Base-by-base conservation (phyloP, 2,888 invertebrate genomes). In the Dicycla oo region DNA sequence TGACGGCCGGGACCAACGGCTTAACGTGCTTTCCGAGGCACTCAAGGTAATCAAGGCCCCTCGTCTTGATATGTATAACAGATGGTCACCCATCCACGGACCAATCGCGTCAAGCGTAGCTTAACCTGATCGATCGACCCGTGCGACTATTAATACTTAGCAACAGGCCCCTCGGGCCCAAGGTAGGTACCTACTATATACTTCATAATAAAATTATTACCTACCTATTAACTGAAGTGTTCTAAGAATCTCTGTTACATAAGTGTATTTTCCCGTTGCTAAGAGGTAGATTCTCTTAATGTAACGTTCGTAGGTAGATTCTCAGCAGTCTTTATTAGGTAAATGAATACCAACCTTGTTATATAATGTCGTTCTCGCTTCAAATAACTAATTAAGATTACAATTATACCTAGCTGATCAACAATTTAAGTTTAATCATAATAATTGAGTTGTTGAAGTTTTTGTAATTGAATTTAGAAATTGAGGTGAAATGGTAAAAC, bases 311-410 rank as follows among this genome's bases (percentile, higher is more conserved):
- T 45, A 5, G 15, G 30, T 45, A 45, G 1, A 47, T 20, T 61
- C 43, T 54, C 45, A 45, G 53, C 38, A n/a, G 56, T 30, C 20
- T n/a, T 53, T 5, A 34, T n/a, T 49, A 47, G 18, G 38, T 61
- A 54, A 57, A 64, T 63, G 5, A 60, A 51, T 49, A 63, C 13
- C 34, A 49, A 60, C 20, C 67, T 7, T 15, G 26, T 70, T 60
- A 30, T 15, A 47, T 67, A 64, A 53, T 23, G 18, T 60, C 15
- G 13, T 51, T 68, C 20, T n/a, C 49, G 26, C 62, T 62, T 66
- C 30, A 58, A 45, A 40, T 53, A 76, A 62, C 34, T 63, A 56
- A 69, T 63, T 68, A 69, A 60, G 53, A 53, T 53, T 71, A 70
- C 30, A 70, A 62, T 73, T 69, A 56, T 38, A 51, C 5, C 38